These are phyloP conservation scores for Cistogaster globosa DNA, from an alignment of 2,888 invertebrate genomes.

Conservation along the genomic window DNA sequence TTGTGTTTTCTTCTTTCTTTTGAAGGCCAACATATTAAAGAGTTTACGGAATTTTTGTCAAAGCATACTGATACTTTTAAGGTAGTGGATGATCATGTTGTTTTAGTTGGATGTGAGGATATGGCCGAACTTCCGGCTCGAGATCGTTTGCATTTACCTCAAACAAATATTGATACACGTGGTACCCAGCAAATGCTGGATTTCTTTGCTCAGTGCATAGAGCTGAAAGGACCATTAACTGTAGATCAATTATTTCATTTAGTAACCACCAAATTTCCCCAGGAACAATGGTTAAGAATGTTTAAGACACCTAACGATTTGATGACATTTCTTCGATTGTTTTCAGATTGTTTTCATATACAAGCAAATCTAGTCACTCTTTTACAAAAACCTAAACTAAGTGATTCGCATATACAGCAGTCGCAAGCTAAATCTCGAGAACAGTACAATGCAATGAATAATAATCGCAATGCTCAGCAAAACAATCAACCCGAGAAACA, in stretches of 20 bases:
- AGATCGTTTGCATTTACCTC: conserved; percentile 88
- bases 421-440: conserved; percentile 82
- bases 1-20: background rate
- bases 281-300: conserved; percentile 92
- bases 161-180: conserved; percentile 91
- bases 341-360: conserved; percentile 96
- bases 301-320: conserved; percentile 96
- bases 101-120: conserved; percentile 88
- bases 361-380: conserved; percentile 95
- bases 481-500: conserved; percentile 70
- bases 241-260: conserved; percentile 94
- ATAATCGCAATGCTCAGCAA: conserved; percentile 77
- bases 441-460: conserved; percentile 81
- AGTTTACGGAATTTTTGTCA: conserved; percentile 94
- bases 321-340: conserved; percentile 94
- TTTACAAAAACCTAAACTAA: conserved; percentile 89
- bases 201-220: conserved; percentile 92
- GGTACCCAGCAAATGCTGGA: conserved; percentile 92
- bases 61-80: conserved; percentile 94
- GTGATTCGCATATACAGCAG: conserved; percentile 83
- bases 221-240: conserved; percentile 91
- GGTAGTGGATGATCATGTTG: conserved; percentile 92
- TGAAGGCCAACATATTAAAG: conserved; percentile 93
- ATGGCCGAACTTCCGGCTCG: conserved; percentile 87
- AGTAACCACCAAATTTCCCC: conserved; percentile 89